Percentiles rank a stretch among this genome's conserved stretches.
Evolutionary conservation across 2,113 vertebrate species (phyloP).

Genomic region (Platichthys stellatus): DNA sequence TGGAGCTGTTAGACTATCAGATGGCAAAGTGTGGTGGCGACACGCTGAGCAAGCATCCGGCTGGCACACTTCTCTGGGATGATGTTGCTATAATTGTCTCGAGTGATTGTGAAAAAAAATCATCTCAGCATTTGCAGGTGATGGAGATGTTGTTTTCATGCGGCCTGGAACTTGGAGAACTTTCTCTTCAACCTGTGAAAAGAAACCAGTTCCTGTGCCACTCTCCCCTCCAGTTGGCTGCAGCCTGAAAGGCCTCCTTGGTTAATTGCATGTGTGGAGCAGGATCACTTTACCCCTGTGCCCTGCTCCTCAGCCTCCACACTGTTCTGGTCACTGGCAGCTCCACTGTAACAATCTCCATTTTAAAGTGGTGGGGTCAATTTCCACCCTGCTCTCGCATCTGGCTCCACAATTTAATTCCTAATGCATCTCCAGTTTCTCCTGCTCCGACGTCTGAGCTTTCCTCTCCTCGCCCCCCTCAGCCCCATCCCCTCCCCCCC

Average conservation of each 20-base stretch:
- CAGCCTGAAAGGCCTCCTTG: constrained; percentile 58
- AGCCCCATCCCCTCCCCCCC: constrained; percentile 6
- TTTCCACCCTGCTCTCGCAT: constrained; percentile 68
- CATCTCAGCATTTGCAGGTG: background rate
- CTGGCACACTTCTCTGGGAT: constrained; percentile 15
- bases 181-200: background rate
- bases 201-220: background rate
- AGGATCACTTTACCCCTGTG: constrained; percentile 73
- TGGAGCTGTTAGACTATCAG: constrained; percentile 45
- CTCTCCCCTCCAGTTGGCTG: constrained; percentile 36
- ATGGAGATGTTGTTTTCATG: background rate
- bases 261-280: constrained; percentile 70
- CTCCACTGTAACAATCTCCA: constrained; percentile 73
- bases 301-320: constrained; percentile 38
- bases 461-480: constrained; percentile 21
- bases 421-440: constrained; percentile 70
- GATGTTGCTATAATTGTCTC: constrained; percentile 7
- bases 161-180: background rate
- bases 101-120: constrained; percentile 10
- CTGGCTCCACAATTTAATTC: constrained; percentile 70
- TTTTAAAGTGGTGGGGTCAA: constrained; percentile 71
- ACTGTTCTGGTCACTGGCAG: constrained; percentile 57
- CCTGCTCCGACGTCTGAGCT: constrained; percentile 28
- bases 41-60: constrained; percentile 12
- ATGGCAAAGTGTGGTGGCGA: constrained; percentile 32